phyloP scores from a whole-genome alignment of 2,113 vertebrate genomes.

The Probosciger aterrimus region DNA sequence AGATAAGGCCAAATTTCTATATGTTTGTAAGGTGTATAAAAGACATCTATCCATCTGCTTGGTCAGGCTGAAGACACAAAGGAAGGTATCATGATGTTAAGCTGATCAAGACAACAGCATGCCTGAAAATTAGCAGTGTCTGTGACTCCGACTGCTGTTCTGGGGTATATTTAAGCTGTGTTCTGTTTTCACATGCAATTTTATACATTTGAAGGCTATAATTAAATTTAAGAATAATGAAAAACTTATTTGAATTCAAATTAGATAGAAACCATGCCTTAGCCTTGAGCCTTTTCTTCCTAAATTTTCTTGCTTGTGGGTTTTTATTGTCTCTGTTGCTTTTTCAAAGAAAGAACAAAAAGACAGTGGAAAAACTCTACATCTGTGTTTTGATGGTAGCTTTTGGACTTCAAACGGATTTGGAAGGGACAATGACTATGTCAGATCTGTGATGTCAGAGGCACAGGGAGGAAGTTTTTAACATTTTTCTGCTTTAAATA shows the following conservation, averaged over 20 bases:
- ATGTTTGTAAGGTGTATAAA: background rate
- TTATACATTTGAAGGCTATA: constrained; percentile 9
- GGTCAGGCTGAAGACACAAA: background rate
- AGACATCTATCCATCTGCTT: background rate
- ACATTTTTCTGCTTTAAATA: background rate
- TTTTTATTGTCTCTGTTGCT: background rate
- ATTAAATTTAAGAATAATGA: constrained; percentile 47
- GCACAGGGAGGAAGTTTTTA: background rate
- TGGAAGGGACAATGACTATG: background rate
- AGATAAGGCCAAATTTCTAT: background rate
- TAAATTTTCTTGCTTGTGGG: background rate
- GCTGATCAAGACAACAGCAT: background rate
- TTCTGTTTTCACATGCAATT: constrained; percentile 33
- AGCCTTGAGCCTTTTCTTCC: constrained; percentile 17
- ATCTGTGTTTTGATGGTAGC: background rate
- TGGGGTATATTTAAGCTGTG: background rate
- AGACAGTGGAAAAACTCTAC: background rate
- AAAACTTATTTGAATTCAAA: constrained; percentile 50
- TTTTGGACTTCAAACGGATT: background rate
- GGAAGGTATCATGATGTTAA: background rate
- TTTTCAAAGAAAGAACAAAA: background rate
- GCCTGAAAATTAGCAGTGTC: background rate
- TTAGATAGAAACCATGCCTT: constrained; percentile 3
- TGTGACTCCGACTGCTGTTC: background rate
- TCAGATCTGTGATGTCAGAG: background rate